These are phyloP conservation scores for Notospermus geniculatus DNA, from an alignment of 1,140 invertebrate genomes.

Conservation along the genomic window DNA sequence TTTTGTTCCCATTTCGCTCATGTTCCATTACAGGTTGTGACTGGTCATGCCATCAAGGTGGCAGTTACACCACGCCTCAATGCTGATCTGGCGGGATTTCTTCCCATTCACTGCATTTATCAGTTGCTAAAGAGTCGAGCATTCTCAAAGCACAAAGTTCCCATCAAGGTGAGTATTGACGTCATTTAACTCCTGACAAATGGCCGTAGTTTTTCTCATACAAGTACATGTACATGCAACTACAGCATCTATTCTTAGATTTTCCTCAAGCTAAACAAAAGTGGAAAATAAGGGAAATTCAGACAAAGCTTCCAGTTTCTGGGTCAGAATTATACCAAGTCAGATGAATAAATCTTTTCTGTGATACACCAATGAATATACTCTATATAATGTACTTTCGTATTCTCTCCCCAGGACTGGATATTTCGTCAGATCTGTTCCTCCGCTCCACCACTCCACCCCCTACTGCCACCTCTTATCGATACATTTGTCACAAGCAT, in stretches of 20 bases:
- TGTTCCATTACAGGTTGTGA: constrained; percentile 73
- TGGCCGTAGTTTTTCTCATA: not conserved
- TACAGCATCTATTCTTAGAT: too few species aligned
- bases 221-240: not conserved
- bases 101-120: constrained; percentile 97
- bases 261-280: too few species aligned
- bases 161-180: constrained; percentile 47
- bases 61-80: constrained; percentile 88
- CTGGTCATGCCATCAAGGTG: constrained; percentile 91
- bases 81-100: constrained; percentile 83
- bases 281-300: too few species aligned
- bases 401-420: constrained; percentile 67
- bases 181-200: too few species aligned
- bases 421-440: constrained; percentile 90
- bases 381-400: too few species aligned
- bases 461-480: constrained; percentile 86
- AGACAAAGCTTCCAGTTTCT: too few species aligned
- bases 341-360: too few species aligned
- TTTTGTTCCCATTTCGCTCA: constrained; percentile 24
- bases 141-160: constrained; percentile 89
- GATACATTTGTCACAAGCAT: constrained; percentile 95
- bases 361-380: too few species aligned
- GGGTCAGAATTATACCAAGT: too few species aligned
- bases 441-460: constrained; percentile 83
- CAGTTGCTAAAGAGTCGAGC: constrained; percentile 91